Evolutionary conservation across 2,797 vertebrate genomes (phyloP).

Genomic region (Aulostomus chinensis): DNA sequence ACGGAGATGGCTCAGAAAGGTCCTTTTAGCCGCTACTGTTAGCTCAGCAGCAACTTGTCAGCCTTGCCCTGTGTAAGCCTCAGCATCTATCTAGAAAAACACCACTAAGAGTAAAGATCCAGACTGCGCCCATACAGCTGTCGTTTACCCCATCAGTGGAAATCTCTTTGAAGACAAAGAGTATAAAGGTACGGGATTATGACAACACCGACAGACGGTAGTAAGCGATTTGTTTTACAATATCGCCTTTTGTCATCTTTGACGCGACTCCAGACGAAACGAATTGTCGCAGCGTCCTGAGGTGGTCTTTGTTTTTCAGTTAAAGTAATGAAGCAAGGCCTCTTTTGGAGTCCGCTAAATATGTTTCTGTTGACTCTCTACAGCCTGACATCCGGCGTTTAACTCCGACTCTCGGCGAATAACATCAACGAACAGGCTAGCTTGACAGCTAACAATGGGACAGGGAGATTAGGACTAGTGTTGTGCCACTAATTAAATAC

Average conservation of each 20-base stretch:
- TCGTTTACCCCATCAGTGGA: constrained; percentile 23
- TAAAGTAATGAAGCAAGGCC: not conserved
- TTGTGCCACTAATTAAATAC: constrained; percentile 5
- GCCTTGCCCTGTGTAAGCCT: constrained; percentile 43
- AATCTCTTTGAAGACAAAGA: constrained; percentile 78
- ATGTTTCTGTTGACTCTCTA: not conserved
- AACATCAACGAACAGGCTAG: constrained; percentile 37
- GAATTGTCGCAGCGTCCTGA: constrained; percentile 32
- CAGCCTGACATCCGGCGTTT: constrained; percentile 10
- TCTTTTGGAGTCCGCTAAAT: not conserved
- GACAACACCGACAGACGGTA: not conserved
- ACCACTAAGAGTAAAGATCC: constrained; percentile 44
- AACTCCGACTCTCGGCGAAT: constrained; percentile 6
- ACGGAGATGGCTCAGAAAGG: constrained; percentile 30
- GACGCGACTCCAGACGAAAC: constrained; percentile 26
- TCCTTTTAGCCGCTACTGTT: constrained; percentile 62
- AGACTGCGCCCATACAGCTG: constrained; percentile 28
- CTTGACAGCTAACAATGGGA: constrained; percentile 73
- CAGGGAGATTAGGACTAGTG: constrained; percentile 39
- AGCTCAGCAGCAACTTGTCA: constrained; percentile 50
- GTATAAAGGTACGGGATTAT: constrained; percentile 72
- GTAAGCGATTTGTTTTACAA: constrained; percentile 8
- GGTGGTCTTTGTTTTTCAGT: constrained; percentile 29
- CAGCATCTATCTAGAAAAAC: constrained; percentile 70
- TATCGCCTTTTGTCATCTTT: constrained; percentile 39